Base-by-base conservation (phyloP, 1,140 invertebrate genomes). In the Adoxophyes honmai region DNA sequence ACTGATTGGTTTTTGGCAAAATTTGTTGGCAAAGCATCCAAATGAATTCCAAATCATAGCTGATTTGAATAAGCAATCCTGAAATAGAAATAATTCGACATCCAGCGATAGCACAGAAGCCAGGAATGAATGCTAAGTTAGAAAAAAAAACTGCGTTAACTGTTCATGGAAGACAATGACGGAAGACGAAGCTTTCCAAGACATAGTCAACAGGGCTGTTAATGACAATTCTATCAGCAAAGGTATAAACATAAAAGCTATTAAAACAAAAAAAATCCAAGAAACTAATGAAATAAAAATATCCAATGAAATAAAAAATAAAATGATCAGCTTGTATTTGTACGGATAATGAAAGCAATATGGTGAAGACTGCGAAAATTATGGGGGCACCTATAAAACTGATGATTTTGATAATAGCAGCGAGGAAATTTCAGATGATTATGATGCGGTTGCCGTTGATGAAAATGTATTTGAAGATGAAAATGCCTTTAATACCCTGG, bases 161-260 rank as follows among this genome's bases (percentile, higher is more conserved):
- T 44, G 39, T 44, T 4, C 13, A 44, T 14, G 39, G 39, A 4
- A 4, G 39, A 16, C 39, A 15, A 44, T 44, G 39, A 44, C 16
- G 13, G 39, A 44, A 13, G 39, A 44, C 39, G 39, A 44, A 15
- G 39, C 39, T 4, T 44, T 44, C 14, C 39, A 44, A 44, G 16
- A 44, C 2, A 15, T 44, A 16, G 9, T 44, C 10, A 44, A 44
- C 5, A 16, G 13, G 9, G 39, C 39, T 5, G 14, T 14, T 7
- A 21, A 10, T 15, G 1, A 5, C 39, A 13, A 5, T 15, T 9
- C 10, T 14, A 8, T 8, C 5, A 5, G 14, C 39, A n/a, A n/a
- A n/a, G n/a, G n/a, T n/a, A n/a, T n/a, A n/a, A n/a, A n/a, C n/a
- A n/a, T n/a, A n/a, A n/a, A 14, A 10, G 4, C 39, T 6, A 44